Evolutionary conservation across 2,888 invertebrate species (phyloP).

Genomic region (Fragum sueziense): DNA sequence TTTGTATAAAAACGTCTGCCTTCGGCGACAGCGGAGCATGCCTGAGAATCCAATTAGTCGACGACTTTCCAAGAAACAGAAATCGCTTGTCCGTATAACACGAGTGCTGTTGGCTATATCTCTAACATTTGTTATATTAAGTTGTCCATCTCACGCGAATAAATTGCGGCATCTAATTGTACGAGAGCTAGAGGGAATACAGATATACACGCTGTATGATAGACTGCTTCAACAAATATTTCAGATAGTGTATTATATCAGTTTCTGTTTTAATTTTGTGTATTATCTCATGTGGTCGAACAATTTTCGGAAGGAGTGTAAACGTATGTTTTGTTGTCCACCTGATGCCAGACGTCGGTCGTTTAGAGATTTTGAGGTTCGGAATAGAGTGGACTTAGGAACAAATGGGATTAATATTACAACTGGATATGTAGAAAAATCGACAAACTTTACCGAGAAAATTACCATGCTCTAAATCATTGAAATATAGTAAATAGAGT

Average conservation of each 20-base stretch:
- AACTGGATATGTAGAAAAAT: slow-evolving; percentile 17
- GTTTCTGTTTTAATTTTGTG: slow-evolving; percentile 69
- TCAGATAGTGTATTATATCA: slow-evolving; percentile 67
- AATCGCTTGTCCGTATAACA: slow-evolving; percentile 68
- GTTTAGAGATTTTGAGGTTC: slow-evolving; percentile 24
- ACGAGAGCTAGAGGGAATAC: slow-evolving; percentile 28
- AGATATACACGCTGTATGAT: slow-evolving; percentile 42
- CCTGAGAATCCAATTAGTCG: slow-evolving; percentile 47
- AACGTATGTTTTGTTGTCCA: slow-evolving; percentile 37
- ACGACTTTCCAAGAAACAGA: slow-evolving; percentile 65
- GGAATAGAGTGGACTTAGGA: background rate
- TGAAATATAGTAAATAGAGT: no score
- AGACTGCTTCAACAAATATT: slow-evolving; percentile 63
- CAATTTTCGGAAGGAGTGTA: slow-evolving; percentile 66
- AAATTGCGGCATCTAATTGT: slow-evolving; percentile 67
- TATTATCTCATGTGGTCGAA: slow-evolving; percentile 72
- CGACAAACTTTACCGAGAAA: slow-evolving; percentile 45
- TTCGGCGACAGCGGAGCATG: slow-evolving; percentile 36
- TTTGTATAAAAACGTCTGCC: slow-evolving; percentile 59
- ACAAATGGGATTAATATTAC: slow-evolving; percentile 4
- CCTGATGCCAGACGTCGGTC: slow-evolving; percentile 10
- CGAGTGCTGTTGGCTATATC: slow-evolving; percentile 72
- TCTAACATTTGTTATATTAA: slow-evolving; percentile 68
- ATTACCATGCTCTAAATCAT: slow-evolving; percentile 49
- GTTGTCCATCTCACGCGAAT: slow-evolving; percentile 69